Conservation (phyloP, 2,113 vertebrate genomes). For the Nothobranchius kuhntae region DNA sequence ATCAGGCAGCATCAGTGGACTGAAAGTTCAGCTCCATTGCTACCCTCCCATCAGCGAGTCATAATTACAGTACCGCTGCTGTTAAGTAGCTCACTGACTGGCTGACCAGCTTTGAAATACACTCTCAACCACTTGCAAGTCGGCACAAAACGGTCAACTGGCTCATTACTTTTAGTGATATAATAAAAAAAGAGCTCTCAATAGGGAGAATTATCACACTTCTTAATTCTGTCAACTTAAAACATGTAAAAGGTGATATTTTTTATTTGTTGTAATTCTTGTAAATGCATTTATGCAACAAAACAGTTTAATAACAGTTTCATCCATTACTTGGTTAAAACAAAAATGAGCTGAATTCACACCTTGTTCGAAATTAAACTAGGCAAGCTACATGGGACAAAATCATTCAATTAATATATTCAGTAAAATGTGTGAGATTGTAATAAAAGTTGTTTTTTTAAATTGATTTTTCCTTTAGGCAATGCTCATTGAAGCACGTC, state of each 20-base stretch:
- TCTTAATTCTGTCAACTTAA: conserved; percentile 78
- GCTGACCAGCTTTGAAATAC: conserved; percentile 90
- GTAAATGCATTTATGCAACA: no score
- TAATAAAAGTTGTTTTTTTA: conserved; percentile 11
- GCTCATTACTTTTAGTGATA: conserved; percentile 94
- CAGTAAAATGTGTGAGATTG: conserved; percentile 20
- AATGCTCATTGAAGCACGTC: conserved; percentile 7
- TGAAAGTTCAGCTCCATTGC: conserved; percentile 94
- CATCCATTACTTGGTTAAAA: no score
- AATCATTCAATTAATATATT: conserved; percentile 20
- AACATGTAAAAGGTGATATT: background rate
- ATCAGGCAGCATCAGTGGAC: conserved; percentile 90
- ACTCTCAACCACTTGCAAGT: conserved; percentile 85
- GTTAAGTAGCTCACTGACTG: conserved; percentile 92
- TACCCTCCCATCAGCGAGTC: conserved; percentile 90
- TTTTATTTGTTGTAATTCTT: background rate
- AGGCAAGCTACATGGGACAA: background rate
- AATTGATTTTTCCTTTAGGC: conserved; percentile 12
- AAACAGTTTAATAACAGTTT: no score
- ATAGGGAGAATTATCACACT: conserved; percentile 82
- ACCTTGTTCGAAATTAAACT: no score
- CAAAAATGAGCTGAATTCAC: no score
- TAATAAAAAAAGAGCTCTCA: conserved; percentile 83
- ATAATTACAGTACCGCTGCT: conserved; percentile 94
- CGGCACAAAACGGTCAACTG: conserved; percentile 89